Percentiles rank a stretch among this genome's conserved stretches.
Conservation (phyloP, 2,888 invertebrate species). For the Dryococelus australis region DNA sequence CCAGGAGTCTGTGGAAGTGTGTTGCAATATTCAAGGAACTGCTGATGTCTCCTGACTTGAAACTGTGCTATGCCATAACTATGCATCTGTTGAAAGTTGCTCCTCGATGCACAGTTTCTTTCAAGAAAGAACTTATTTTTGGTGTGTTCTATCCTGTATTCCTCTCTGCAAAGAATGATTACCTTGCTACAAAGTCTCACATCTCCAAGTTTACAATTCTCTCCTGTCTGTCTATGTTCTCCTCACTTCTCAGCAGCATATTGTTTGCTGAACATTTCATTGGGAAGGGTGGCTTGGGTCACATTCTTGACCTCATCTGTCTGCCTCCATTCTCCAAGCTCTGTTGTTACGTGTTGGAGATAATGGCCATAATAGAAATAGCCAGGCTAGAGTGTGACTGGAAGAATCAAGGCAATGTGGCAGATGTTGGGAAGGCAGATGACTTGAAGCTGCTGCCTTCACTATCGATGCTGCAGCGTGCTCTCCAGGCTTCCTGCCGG, state of each 20-base stretch:
- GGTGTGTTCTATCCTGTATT: slow-evolving; percentile 69
- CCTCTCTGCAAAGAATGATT: slow-evolving; percentile 63
- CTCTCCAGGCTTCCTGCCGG: slow-evolving; percentile 32
- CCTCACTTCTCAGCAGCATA: slow-evolving; percentile 63
- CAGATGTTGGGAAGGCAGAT: neutral
- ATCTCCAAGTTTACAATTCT: slow-evolving; percentile 65
- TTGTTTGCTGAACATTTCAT: slow-evolving; percentile 67
- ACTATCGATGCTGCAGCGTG: slow-evolving; percentile 41
- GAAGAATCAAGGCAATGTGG: slow-evolving; percentile 18
- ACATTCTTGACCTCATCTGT: slow-evolving; percentile 64
- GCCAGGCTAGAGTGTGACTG: slow-evolving; percentile 56
- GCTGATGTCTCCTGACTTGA: slow-evolving; percentile 64
- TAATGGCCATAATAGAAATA: slow-evolving; percentile 67
- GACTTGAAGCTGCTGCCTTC: slow-evolving; percentile 40
- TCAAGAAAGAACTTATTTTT: slow-evolving; percentile 66
- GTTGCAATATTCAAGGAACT: slow-evolving; percentile 66
- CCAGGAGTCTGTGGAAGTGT: slow-evolving; percentile 61
- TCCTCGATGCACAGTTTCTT: slow-evolving; percentile 63
- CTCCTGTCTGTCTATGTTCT: slow-evolving; percentile 68
- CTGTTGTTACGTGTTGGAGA: slow-evolving; percentile 68
- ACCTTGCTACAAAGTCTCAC: slow-evolving; percentile 61
- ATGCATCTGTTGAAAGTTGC: slow-evolving; percentile 67
- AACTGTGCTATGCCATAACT: slow-evolving; percentile 65
- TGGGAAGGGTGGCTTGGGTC: slow-evolving; percentile 64
- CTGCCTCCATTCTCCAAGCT: slow-evolving; percentile 65